Conservation (phyloP, 2,797 vertebrate species). For the Crax fasciolata region DNA sequence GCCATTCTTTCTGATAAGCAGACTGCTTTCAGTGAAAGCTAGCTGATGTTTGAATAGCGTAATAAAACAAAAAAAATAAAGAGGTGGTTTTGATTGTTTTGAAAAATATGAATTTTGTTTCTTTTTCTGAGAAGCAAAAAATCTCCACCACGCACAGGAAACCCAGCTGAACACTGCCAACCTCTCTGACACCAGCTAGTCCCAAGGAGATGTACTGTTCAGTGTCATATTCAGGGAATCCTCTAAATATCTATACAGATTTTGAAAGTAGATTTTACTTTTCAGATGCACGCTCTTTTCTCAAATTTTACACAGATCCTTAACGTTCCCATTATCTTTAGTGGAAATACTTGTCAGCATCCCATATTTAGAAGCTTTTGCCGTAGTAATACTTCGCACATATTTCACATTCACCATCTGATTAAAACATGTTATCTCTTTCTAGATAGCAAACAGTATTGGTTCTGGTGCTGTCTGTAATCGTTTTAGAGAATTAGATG, state of each 20-base stretch:
- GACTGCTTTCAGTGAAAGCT: background rate
- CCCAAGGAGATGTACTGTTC: background rate
- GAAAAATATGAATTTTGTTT: background rate
- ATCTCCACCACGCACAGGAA: background rate
- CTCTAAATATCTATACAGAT: background rate
- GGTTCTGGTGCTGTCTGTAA: background rate
- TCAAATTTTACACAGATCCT: background rate
- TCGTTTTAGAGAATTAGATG: background rate
- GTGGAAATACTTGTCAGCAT: background rate
- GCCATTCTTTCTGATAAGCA: background rate
- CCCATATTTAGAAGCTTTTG: background rate
- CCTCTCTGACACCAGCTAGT: background rate
- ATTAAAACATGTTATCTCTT: background rate
- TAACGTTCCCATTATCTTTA: background rate
- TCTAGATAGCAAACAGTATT: background rate
- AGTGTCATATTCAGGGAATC: background rate
- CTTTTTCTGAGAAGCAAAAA: background rate
- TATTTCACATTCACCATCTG: background rate
- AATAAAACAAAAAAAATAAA: background rate
- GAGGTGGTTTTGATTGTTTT: background rate
- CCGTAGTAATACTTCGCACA: background rate
- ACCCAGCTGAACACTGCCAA: background rate
- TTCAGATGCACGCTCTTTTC: background rate
- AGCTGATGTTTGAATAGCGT: background rate
- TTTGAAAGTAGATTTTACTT: background rate